Evolutionary conservation across 2,113 vertebrate genomes (phyloP), one percentile per base, ranked within the genome.

Genomic region (Taxidea taxus): DNA sequence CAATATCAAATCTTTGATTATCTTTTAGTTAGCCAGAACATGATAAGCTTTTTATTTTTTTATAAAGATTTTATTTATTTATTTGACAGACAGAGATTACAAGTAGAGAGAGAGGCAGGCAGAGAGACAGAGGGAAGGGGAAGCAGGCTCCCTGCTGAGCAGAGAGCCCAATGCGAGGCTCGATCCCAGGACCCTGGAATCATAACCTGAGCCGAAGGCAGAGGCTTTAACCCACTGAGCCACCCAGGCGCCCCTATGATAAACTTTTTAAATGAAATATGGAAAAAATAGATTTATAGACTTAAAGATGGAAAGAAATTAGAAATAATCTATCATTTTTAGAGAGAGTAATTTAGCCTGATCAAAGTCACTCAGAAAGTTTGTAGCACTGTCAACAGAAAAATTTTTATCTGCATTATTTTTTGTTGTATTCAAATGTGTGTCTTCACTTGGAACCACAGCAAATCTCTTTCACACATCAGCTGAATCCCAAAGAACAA

Each of bases 261-360:
- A 87, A 68, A 80, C 29, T 87, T 84, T 87, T 68, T 18, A 81
- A 90, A 44, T 49, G 47, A 96, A 91, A 91, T 87, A 39, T 37
- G 23, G n/a, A 70, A 90, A 80, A n/a, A 64, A 23, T 8, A 85
- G 47, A 62, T 84, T 15, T 42, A 58, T 51, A 39, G 14, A 78
- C 64, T 88, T 91, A 78, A 91, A 88, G 47, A n/a, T 80, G 51
- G n/a, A 91, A 91, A 70, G 16, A 95, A 84, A 70, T 62, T 47
- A 54, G 29, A 72, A 56, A 49, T 68, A 77, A 86, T 42, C 64
- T 58, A 51, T 82, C 34, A 80, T 37, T 90, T 80, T 87, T 78
- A 56, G 83, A 84, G 34, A 62, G 37, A 85, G 49, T 64, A 70
- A 88, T 70, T 0, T 44, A 47, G 13, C 66, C n/a, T 84, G n/a